Base-by-base conservation (phyloP, 2,888 invertebrate species). In the Drosophila ustulata region DNA sequence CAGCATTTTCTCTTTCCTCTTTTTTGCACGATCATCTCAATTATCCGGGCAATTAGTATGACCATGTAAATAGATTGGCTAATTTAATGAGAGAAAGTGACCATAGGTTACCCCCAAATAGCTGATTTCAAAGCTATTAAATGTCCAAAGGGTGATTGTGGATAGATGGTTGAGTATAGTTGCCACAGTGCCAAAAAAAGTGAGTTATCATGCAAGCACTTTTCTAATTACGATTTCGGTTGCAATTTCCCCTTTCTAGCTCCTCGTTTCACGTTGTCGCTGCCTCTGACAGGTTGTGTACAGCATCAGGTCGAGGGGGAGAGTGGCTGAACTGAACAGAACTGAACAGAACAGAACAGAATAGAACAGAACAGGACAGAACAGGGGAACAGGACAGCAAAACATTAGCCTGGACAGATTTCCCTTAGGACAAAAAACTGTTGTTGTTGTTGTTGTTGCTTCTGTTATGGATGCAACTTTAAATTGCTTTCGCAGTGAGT, bases 381-480 rank as follows among this genome's bases (percentile, higher is more conserved):
- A 18, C 43, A 55, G 75, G 55, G 50, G 46, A 43, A 18, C 43
- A 59, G 76, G 64, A 43, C 25, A 32, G 43, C 55, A 73, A 61
- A 83, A 83, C 89, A 83, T 89, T 83, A 87, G 89, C 88, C 78
- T 62, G 80, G 78, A 72, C 82, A 87, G 75, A 83, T 83, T 83
- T 83, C 83, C 83, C 83, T 37, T 55, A 87, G 83, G 88, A 83
- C 66, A 81, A 74, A 67, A 73, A 64, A 55, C 61, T 41, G 37
- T 8, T 64, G 66, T 18, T 67, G 37, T 30, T 57, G 51, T 57
- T 80, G 61, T 57, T 76, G 75, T 62, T 82, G 71, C 76, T 75
- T 70, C 74, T 82, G 88, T 88, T 88, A 72, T 89, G 89, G 89
- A 89, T 84, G 83, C 83, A 84, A 89, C 83, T 84, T 84, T 84